Conservation (phyloP, 2,888 invertebrate genomes). For the Strigamia crassipes region DNA sequence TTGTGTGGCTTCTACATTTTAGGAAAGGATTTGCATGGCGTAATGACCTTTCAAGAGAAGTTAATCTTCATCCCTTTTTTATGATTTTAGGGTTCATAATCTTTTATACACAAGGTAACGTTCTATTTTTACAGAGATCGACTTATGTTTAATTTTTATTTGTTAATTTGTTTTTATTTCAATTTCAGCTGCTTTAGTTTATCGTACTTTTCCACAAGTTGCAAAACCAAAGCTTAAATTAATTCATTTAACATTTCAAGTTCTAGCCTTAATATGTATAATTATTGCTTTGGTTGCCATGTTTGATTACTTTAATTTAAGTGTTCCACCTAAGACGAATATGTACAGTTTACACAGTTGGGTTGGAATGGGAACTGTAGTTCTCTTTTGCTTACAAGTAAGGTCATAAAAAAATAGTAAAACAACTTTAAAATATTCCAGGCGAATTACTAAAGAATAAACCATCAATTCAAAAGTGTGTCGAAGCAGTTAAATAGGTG, state of each 20-base stretch:
- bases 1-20: not conserved
- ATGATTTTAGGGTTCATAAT: conserved; percentile 32
- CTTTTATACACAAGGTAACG: not conserved
- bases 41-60: not conserved
- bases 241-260: conserved; percentile 73
- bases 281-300: conserved; percentile 75
- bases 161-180: not conserved
- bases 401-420: no score
- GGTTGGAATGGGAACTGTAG: conserved; percentile 74
- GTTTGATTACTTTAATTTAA: conserved; percentile 71
- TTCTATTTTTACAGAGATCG: no score
- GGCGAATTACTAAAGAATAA: no score
- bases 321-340: conserved; percentile 67
- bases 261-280: conserved; percentile 69
- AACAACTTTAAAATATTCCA: not conserved
- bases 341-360: conserved; percentile 79
- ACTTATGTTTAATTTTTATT: not conserved
- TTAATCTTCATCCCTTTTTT: not conserved
- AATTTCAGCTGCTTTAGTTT: conserved; percentile 75
- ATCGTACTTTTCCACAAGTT: conserved; percentile 74
- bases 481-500: no score
- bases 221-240: conserved; percentile 76
- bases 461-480: no score
- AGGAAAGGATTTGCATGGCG: not conserved
- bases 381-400: conserved; percentile 75